A percentile compares a stretch with the other conserved stretches of the same genome.
These are phyloP conservation scores for Dione juno DNA, from an alignment of 2,888 invertebrate species.

Conservation along the genomic window DNA sequence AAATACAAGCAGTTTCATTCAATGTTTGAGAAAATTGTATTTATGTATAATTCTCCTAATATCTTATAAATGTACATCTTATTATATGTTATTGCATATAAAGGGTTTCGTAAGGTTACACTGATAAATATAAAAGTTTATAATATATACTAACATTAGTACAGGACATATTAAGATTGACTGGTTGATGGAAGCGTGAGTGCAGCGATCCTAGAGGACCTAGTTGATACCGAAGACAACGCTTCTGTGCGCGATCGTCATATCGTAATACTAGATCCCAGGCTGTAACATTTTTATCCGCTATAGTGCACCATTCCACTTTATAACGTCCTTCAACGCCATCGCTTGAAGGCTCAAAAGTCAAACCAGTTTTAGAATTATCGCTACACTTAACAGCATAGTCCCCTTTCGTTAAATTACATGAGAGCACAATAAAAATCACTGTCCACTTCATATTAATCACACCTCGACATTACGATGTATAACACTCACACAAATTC, in stretches of 20 bases:
- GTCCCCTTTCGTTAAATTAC: slow-evolving; percentile 44
- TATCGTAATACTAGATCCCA: slow-evolving; percentile 54
- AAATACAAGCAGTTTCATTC: too few relatives aligned
- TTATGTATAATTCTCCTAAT: too few relatives aligned
- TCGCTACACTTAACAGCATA: slow-evolving; percentile 53
- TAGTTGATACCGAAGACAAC: slow-evolving; percentile 26
- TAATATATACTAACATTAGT: slow-evolving; percentile 58
- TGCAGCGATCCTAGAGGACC: slow-evolving; percentile 39
- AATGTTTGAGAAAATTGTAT: too few relatives aligned
- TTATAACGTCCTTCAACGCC: slow-evolving; percentile 59
- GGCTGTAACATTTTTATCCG: slow-evolving; percentile 41
- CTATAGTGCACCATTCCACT: slow-evolving; percentile 56
- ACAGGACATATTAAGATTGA: slow-evolving; percentile 51
- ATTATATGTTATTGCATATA: too few relatives aligned
- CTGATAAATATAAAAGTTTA: background rate
- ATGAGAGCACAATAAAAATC: slow-evolving; percentile 48
- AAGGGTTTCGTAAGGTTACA: background rate
- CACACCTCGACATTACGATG: slow-evolving; percentile 21
- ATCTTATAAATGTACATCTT: too few relatives aligned
- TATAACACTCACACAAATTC: background rate
- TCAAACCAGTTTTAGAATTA: slow-evolving; percentile 40
- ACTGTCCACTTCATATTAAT: slow-evolving; percentile 50
- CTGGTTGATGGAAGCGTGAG: slow-evolving; percentile 39
- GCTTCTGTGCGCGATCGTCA: background rate
- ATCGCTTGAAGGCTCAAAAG: slow-evolving; percentile 52